phyloP scores from a whole-genome alignment of 2,797 vertebrate genomes.

The Enteromius mattozi region DNA sequence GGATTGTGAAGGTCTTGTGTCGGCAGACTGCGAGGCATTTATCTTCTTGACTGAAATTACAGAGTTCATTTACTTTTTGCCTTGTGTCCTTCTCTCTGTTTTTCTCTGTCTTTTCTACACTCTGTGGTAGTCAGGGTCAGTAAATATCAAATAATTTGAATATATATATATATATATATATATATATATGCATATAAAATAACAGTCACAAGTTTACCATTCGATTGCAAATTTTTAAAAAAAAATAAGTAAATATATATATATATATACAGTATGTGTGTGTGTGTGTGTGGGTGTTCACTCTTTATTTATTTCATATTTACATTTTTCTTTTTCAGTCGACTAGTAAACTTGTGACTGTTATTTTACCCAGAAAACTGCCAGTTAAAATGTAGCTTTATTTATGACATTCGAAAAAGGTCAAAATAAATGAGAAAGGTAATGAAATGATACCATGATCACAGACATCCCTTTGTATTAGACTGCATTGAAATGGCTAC shows the following conservation, averaged over 20 bases:
- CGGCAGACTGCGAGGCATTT: slow-evolving; percentile 1
- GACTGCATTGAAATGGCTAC: background rate
- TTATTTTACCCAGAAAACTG: background rate
- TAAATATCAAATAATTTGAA: background rate
- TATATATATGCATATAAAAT: background rate
- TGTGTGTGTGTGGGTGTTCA: too few relatives aligned
- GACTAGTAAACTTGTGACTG: background rate
- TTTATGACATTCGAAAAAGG: background rate
- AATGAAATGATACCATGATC: background rate
- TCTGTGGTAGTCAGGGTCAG: background rate
- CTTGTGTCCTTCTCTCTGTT: background rate
- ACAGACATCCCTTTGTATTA: background rate
- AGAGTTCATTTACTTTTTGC: background rate
- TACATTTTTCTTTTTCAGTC: background rate
- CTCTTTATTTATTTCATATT: background rate
- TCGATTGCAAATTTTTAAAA: too few relatives aligned
- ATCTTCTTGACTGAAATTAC: slow-evolving; percentile 32
- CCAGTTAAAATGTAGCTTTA: background rate
- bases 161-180: background rate
- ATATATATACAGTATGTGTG: background rate
- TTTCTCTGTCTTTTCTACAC: background rate
- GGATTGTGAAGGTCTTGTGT: slow-evolving; percentile 21
- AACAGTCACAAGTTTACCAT: too few relatives aligned
- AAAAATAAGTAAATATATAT: background rate
- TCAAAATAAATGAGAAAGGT: background rate